A percentile compares a stretch with the other conserved stretches of the same genome.
Conservation (phyloP, 2,113 vertebrate species). For the Charina bottae region DNA sequence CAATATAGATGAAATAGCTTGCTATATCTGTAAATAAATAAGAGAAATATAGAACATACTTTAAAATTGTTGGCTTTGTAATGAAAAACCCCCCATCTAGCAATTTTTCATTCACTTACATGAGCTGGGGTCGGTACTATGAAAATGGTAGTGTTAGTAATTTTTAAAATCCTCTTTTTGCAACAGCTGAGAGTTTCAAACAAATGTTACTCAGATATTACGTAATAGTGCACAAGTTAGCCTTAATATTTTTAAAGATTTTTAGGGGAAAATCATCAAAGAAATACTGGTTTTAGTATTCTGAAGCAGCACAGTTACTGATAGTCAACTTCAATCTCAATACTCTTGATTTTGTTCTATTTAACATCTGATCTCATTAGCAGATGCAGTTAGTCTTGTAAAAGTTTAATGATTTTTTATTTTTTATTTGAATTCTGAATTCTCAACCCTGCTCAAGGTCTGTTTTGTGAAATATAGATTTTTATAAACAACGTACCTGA, state of each 20-base stretch:
- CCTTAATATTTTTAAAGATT: not conserved
- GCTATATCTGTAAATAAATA: not conserved
- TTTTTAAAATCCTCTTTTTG: not conserved
- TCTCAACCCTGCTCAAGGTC: not conserved
- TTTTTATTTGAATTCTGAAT: too few species aligned
- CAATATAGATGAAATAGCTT: conserved; percentile 7
- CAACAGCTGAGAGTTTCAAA: not conserved
- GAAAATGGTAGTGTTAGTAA: not conserved
- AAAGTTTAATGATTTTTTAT: conserved; percentile 21
- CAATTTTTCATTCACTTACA: not conserved
- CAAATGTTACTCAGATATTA: not conserved
- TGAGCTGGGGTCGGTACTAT: not conserved
- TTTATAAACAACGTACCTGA: not conserved
- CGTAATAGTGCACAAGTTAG: not conserved
- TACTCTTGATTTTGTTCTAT: conserved; percentile 13
- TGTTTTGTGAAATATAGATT: not conserved
- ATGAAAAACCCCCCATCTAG: not conserved
- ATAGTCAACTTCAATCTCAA: not conserved
- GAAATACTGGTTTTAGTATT: conserved; percentile 9
- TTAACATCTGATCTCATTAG: conserved; percentile 6
- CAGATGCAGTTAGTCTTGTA: conserved; percentile 6
- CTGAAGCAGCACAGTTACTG: not conserved
- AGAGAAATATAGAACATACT: not conserved
- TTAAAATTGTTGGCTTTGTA: not conserved
- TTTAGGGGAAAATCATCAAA: not conserved